Evolutionary conservation across 2,113 vertebrate species (phyloP).

Genomic region (Ophthalmolycus amberensis): DNA sequence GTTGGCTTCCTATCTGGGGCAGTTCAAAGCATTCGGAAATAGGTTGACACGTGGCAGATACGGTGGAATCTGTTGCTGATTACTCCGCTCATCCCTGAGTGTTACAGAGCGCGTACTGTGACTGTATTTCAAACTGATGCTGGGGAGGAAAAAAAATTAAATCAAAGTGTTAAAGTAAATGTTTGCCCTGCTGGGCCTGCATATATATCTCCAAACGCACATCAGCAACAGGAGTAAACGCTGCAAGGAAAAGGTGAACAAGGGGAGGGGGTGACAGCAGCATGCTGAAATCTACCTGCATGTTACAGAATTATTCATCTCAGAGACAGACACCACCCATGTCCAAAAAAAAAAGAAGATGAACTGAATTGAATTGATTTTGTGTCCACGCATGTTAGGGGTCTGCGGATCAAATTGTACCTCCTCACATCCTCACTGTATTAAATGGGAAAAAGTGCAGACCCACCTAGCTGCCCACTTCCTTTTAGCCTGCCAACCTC

Average conservation of each 20-base stretch:
- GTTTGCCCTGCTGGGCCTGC: constrained; percentile 60
- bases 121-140: constrained; percentile 60
- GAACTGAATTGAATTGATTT: constrained; percentile 28
- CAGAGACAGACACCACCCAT: not conserved
- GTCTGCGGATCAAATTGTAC: constrained; percentile 50
- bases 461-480: constrained; percentile 47
- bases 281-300: constrained; percentile 25
- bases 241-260: constrained; percentile 18
- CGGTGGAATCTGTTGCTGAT: constrained; percentile 60
- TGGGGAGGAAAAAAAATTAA: constrained; percentile 18
- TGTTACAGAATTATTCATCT: constrained; percentile 12
- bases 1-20: constrained; percentile 59
- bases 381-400: not conserved
- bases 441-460: constrained; percentile 33
- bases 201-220: constrained; percentile 61
- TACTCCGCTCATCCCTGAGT: constrained; percentile 46
- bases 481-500: constrained; percentile 65
- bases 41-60: constrained; percentile 61
- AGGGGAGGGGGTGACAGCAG: not conserved
- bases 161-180: constrained; percentile 68
- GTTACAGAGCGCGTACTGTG: constrained; percentile 63
- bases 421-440: constrained; percentile 8
- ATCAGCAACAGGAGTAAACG: constrained; percentile 42
- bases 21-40: constrained; percentile 72
- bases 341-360: constrained; percentile 20